These are phyloP conservation scores for Rhopalosiphum maidis DNA, from an alignment of 1,140 invertebrate genomes.

Conservation along the genomic window DNA sequence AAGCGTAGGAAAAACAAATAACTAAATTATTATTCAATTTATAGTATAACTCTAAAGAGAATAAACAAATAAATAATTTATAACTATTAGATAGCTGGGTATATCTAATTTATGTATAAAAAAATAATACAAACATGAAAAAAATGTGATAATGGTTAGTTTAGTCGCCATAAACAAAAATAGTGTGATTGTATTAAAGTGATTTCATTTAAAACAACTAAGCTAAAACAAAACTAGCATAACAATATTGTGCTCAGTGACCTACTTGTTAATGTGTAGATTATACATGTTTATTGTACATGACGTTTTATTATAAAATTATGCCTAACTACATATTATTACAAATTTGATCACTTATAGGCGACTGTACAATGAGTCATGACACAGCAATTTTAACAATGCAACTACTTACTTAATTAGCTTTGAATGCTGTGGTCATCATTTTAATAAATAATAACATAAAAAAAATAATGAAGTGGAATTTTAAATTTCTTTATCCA, in stretches of 20 bases:
- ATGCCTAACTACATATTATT: not conserved
- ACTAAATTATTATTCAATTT: too few species aligned
- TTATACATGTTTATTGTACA: not conserved
- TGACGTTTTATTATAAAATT: not conserved
- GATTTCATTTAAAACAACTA: not conserved
- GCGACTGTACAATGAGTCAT: not conserved
- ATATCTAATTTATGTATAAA: too few species aligned
- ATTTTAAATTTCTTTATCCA: too few species aligned
- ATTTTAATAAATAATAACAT: too few species aligned
- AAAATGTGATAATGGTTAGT: not conserved
- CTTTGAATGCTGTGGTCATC: too few species aligned
- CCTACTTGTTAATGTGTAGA: not conserved
- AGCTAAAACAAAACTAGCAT: not conserved
- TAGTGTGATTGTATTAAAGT: not conserved
- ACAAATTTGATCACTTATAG: not conserved
- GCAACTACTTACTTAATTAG: too few species aligned
- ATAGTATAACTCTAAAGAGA: too few species aligned
- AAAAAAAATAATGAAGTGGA: too few species aligned
- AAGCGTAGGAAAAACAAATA: too few species aligned
- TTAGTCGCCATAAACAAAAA: not conserved
- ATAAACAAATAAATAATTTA: too few species aligned
- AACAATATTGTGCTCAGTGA: not conserved
- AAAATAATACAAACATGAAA: too few species aligned
- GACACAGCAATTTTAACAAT: not conserved
- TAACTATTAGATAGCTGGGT: too few species aligned